Conservation (phyloP, 2,888 invertebrate genomes). For the Drosophila birchii region DNA sequence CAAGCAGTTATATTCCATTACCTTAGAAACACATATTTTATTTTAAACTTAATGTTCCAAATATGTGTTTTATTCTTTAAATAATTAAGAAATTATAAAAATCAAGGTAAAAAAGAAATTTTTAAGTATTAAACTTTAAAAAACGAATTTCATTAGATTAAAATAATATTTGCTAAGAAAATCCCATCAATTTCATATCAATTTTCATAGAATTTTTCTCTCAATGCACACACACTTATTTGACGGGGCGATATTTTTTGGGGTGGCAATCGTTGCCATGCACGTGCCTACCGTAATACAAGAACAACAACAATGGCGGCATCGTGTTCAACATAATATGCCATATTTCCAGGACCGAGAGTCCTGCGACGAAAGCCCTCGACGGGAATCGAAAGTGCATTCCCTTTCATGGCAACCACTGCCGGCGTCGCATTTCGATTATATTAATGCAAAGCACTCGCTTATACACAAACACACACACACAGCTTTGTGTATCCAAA, state of each 20-base stretch:
- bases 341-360: constrained; percentile 63
- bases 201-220: neutral
- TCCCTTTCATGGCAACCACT: constrained; percentile 76
- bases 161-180: neutral
- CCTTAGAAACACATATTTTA: neutral
- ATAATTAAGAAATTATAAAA: too few species aligned
- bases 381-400: constrained; percentile 79
- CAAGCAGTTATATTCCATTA: neutral
- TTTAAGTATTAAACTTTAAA: too few species aligned
- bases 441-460: constrained; percentile 78
- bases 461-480: constrained; percentile 23
- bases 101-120: fast-evolving
- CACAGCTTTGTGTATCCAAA: constrained; percentile 10
- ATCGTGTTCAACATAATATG: constrained; percentile 75
- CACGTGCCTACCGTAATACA: constrained; percentile 82
- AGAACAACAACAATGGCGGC: constrained; percentile 72
- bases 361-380: constrained; percentile 64
- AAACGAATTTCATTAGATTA: neutral
- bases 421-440: constrained; percentile 75
- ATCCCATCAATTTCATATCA: too few species aligned
- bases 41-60: too few species aligned
- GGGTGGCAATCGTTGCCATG: constrained; percentile 76
- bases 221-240: neutral
- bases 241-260: constrained; percentile 43
- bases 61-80: neutral